Base-by-base conservation (phyloP, 2,113 vertebrate species). In the Clarias macrocephalus region DNA sequence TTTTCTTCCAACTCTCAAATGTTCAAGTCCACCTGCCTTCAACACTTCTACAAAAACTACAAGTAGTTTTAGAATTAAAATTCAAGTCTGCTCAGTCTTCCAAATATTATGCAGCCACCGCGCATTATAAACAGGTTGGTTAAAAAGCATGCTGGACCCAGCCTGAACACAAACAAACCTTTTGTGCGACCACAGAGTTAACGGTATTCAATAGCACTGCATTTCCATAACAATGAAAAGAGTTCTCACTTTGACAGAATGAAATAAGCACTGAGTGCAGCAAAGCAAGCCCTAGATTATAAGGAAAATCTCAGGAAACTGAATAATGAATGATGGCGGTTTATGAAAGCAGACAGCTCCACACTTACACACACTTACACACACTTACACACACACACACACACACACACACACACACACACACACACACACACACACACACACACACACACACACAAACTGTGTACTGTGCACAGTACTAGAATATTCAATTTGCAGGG, bases 321-420 rank as follows among this genome's bases (percentile, higher is more conserved):
- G 84, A 94, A 94, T 93, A 93, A 93, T 93, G 23, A 92, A 93
- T 92, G 89, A 88, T 59, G 77, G 65, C 63, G 80, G 70, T 89
- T 76, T 76, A 76, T 89, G 82, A 89, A 91, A 91, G 88, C 73
- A 60, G 87, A 25, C 52, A 76, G 80, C 76, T 86, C 82, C 85
- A 82, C 73, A 60, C 60, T 42, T 48, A 57, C 54, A 80, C 57
- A 80, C 84, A 73, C 66, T 85, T n/a, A 59, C 16, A 59, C 57
- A 59, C 48, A 48, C 48, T n/a, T n/a, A 59, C 2, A 59, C 57
- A 59, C 16, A 59, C 57, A 59, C 48, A 48, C 48, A 0, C n/a
- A n/a, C 54, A 79, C 73, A 48, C 70, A 80, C 72, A 52, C 82
- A 52, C 68, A 87, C 37, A 72, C 54, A 89, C 54, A 70, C 56